Evolutionary conservation across 2,797 vertebrate genomes (phyloP).

Genomic region (Acipenser ruthenus): DNA sequence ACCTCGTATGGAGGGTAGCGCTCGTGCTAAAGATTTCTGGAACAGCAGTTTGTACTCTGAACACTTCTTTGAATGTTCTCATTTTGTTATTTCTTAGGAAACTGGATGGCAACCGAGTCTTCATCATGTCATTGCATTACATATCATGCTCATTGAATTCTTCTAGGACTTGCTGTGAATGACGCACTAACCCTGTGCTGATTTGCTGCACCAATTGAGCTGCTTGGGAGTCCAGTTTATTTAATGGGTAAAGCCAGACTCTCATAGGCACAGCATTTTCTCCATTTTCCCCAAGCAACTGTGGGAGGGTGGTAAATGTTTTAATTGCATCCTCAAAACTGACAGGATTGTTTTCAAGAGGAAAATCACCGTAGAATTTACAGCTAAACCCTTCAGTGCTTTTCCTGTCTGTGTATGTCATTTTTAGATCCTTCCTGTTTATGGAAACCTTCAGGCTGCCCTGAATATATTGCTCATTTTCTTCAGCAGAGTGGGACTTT

Average conservation of each 20-base stretch:
- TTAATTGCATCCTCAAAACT: too few species aligned
- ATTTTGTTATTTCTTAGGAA: constrained; percentile 30
- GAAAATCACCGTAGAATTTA: too few species aligned
- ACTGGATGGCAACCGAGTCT: constrained; percentile 14
- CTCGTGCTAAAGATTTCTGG: constrained; percentile 27
- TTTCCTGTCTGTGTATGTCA: too few species aligned
- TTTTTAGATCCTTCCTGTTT: too few species aligned
- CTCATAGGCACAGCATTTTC: constrained; percentile 12
- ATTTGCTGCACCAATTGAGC: constrained; percentile 15
- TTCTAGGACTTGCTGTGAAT: constrained; percentile 3
- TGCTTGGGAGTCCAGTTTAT: constrained; percentile 10
- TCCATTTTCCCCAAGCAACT: constrained; percentile 10
- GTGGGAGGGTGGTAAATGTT: constrained; percentile 11
- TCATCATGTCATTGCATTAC: constrained; percentile 28
- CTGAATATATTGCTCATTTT: too few species aligned
- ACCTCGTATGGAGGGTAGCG: constrained; percentile 23
- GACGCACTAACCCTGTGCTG: constrained; percentile 6
- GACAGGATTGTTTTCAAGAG: too few species aligned
- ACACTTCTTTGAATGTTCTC: constrained; percentile 19
- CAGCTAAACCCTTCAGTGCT: too few species aligned
- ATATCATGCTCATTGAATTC: constrained; percentile 22
- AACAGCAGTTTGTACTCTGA: constrained; percentile 28
- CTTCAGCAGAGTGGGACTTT: too few species aligned
- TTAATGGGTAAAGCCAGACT: constrained; percentile 23
- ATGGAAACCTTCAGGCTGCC: too few species aligned